Evolutionary conservation across 2,113 vertebrate genomes (phyloP), one percentile per base, ranked within the genome.

Genomic region (Odontesthes bonariensis): DNA sequence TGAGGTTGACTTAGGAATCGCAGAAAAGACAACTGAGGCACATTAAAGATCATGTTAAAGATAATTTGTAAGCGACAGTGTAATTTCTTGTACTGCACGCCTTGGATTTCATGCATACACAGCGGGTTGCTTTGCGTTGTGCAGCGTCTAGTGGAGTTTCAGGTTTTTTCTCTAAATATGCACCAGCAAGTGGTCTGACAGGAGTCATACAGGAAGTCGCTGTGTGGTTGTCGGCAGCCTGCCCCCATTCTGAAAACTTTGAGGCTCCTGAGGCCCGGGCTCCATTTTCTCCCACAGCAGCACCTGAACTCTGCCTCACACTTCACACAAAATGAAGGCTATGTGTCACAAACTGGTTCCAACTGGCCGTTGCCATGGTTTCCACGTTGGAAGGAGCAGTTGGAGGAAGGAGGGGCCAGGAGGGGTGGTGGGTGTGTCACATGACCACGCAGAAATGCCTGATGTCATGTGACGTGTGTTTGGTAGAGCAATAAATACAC

Each of bases 301-400:
- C 92, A 96, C 96, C 96, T 96, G 95, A 95, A 92, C 91, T 92
- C 91, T 82, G 92, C 93, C 93, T 95, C 94, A 77, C 93, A 93
- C 94, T 90, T 91, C 83, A 82, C 93, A 93, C 95, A 95, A 96
- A 96, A 97, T 95, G 95, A 96, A 95, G 95, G 92, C 94, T 92
- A 90, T 88, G 84, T 96, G 95, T 96, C 95, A 95, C 88, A 93
- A 93, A 95, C 96, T 93, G 93, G 96, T 95, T 96, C 90, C 90
- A 95, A 94, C 96, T 91, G 92, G 95, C 92, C 82, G 95, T 97
- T 97, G 92, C 95, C 94, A 96, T 97, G 95, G 96, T 95, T 97
- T 95, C 95, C 84, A 90, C 84, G 64, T 86, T 91, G 94, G 93
- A 93, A 90, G 94, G 94, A 94, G 95, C 91, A 82, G 92, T 92